These are phyloP conservation scores for Scaptomyza cyrtandrae DNA, from an alignment of 2,888 invertebrate genomes.

Conservation along the genomic window DNA sequence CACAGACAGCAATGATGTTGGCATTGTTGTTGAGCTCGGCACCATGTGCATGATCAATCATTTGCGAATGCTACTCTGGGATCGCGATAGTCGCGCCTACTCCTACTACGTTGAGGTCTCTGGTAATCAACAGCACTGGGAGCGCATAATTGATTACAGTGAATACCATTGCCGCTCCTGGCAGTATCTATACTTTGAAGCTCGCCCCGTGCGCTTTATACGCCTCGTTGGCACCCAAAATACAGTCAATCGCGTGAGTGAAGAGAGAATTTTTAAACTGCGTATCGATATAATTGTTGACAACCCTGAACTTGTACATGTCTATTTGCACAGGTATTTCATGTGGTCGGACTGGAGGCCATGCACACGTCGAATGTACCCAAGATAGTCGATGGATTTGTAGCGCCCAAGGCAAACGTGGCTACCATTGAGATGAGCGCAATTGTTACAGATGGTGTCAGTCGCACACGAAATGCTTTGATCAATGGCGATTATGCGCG, in stretches of 20 bases:
- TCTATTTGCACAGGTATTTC: constrained; percentile 88
- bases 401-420: constrained; percentile 94
- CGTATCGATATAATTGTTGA: background rate
- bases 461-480: constrained; percentile 95
- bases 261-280: background rate
- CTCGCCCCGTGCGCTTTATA: constrained; percentile 94
- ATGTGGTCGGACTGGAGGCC: constrained; percentile 96
- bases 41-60: constrained; percentile 96
- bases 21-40: constrained; percentile 93
- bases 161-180: constrained; percentile 97
- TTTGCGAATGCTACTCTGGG: constrained; percentile 96
- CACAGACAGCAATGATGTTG: constrained; percentile 88
- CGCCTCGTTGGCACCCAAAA: constrained; percentile 95
- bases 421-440: constrained; percentile 96
- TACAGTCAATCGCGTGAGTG: constrained; percentile 93
- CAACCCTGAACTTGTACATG: background rate
- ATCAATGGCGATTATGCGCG: constrained; percentile 97
- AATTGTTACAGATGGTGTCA: constrained; percentile 97
- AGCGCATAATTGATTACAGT: constrained; percentile 95
- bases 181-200: constrained; percentile 97
- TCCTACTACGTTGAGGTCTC: constrained; percentile 90
- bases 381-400: constrained; percentile 90
- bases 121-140: constrained; percentile 98
- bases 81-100: constrained; percentile 91
- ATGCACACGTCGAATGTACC: constrained; percentile 92